A percentile compares a stretch with the other conserved stretches of the same genome.
Conservation (phyloP, 2,888 invertebrate genomes). For the Colostygia pectinataria region DNA sequence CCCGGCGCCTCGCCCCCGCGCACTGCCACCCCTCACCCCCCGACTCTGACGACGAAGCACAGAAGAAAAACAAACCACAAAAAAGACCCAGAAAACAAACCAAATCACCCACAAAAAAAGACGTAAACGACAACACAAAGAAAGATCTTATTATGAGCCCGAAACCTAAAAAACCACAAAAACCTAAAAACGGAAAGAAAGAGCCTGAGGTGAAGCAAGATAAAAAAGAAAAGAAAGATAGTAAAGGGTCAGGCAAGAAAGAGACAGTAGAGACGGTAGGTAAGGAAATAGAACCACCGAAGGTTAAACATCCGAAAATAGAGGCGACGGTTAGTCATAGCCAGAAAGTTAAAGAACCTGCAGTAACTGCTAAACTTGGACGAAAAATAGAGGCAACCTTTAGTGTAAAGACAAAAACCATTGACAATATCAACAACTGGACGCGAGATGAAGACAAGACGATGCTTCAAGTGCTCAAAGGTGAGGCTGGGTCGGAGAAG, state of each 20-base stretch:
- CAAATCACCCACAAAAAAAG: constrained; percentile 75
- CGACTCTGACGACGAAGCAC: constrained; percentile 64
- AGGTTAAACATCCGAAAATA: constrained; percentile 53
- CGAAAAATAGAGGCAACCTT: constrained; percentile 51
- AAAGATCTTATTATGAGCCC: constrained; percentile 62
- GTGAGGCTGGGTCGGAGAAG: constrained; percentile 85
- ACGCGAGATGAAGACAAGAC: constrained; percentile 92
- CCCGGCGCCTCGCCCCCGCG: constrained; percentile 61
- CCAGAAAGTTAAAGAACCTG: constrained; percentile 13
- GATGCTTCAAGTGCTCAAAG: constrained; percentile 89
- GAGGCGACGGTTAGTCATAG: constrained; percentile 37
- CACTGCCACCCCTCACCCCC: constrained; percentile 59
- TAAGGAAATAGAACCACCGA: constrained; percentile 41
- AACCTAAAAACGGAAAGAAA: constrained; percentile 50
- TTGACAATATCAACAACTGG: constrained; percentile 80
- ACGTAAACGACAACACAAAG: constrained; percentile 70
- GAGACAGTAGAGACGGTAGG: constrained; percentile 33
- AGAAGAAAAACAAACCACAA: constrained; percentile 52
- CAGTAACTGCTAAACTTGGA: too few species aligned
- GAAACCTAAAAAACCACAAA: constrained; percentile 50
- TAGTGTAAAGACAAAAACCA: constrained; percentile 36
- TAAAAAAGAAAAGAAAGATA: constrained; percentile 52
- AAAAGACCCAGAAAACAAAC: constrained; percentile 65
- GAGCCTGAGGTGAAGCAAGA: constrained; percentile 41
- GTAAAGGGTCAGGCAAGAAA: constrained; percentile 42